Conservation (phyloP, 2,888 invertebrate species). For the Cacoxenus indagator region DNA sequence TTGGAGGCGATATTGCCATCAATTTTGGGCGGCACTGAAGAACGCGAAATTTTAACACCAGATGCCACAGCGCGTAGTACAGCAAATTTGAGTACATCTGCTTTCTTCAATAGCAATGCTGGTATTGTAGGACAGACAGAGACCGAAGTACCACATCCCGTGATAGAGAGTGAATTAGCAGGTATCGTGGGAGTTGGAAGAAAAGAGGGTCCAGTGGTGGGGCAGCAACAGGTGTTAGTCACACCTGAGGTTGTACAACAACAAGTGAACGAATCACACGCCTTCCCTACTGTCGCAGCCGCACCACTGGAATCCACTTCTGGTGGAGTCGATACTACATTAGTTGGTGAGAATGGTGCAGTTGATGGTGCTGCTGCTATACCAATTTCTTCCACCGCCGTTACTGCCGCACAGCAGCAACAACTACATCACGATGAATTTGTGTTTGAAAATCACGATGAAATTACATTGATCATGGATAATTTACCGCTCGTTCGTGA, state of each 20-base stretch:
- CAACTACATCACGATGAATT: conserved; percentile 35
- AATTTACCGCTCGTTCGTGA: conserved; percentile 22
- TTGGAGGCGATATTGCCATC: not conserved
- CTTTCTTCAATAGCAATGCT: no score
- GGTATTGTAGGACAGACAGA: not conserved
- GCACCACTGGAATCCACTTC: not conserved
- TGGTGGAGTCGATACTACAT: not conserved
- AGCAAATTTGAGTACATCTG: not conserved
- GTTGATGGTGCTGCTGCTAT: no score
- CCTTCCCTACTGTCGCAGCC: not conserved
- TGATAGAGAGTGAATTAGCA: no score
- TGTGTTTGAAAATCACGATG: conserved; percentile 33
- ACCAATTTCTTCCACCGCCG: not conserved
- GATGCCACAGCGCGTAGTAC: not conserved
- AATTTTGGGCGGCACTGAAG: not conserved
- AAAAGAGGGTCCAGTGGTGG: no score
- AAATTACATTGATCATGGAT: conserved; percentile 30
- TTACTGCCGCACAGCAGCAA: not conserved
- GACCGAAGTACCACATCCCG: no score
- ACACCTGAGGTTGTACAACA: not conserved
- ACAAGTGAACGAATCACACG: not conserved
- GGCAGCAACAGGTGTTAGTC: not conserved
- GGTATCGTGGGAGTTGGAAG: no score
- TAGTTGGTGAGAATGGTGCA: not conserved
- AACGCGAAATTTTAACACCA: not conserved